Evolutionary conservation across 1,140 invertebrate species (phyloP).

Genomic region (Proctacanthus coquilletti): DNA sequence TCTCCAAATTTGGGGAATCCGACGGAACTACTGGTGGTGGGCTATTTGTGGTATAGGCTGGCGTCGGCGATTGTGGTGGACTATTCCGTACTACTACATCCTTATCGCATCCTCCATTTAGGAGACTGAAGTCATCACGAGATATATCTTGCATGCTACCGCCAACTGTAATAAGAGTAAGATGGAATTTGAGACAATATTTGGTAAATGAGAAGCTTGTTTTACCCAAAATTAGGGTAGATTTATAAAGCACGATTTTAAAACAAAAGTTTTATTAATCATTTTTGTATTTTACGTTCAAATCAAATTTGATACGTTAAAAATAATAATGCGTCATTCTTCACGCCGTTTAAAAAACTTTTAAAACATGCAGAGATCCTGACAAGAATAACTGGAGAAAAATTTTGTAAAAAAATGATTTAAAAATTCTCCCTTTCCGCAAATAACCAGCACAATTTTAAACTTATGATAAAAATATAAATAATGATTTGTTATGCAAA

Average conservation of each 20-base stretch:
- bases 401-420: no score
- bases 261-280: neutral
- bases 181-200: neutral
- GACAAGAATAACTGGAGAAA: neutral
- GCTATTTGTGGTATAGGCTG: neutral
- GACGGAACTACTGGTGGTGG: neutral
- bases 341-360: neutral
- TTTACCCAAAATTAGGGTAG: neutral
- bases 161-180: constrained; percentile 7
- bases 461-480: no score
- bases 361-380: neutral
- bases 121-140: constrained; percentile 8
- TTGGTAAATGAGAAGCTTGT: constrained; percentile 1
- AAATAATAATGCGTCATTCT: no score
- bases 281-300: neutral
- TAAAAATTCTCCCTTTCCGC: no score
- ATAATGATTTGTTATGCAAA: no score
- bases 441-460: no score
- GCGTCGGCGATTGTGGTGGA: neutral
- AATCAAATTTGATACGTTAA: neutral
- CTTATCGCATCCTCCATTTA: constrained; percentile 7
- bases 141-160: constrained; percentile 12
- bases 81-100: neutral
- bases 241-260: neutral
- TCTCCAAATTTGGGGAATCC: neutral